Base-by-base conservation (phyloP, 2,888 invertebrate genomes). In the Xylocampa areola region DNA sequence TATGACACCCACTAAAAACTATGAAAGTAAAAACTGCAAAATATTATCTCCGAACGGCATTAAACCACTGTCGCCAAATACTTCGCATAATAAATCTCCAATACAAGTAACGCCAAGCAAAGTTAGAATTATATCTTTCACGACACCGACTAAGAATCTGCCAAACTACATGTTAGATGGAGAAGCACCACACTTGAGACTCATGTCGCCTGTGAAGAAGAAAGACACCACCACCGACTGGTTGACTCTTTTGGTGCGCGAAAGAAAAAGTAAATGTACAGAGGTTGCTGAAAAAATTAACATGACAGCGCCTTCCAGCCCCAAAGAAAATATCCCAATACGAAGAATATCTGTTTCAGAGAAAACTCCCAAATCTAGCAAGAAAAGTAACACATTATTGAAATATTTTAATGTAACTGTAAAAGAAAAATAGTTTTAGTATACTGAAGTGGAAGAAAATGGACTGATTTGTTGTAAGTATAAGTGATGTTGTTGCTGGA, bases 151-250 rank as follows among this genome's bases (percentile, higher is more conserved):
- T 0, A 93, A 94, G 11, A 96, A 97, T 82, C 85, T 97, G 59
- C 97, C 97, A 0, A 96, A 97, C 88, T 97, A 95, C 76, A 97
- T 97, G 0, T 70, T 96, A 10, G 96, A 96, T 73, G 97, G 97
- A 0, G 96, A 96, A 29, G 97, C 97, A 0, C 97, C 97, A 0
- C 97, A 97, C 83, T 82, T 97, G 45, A 89, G 95, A 30, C 92
- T 95, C 41, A 95, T 95, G 94, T 97, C 97, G 0, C 97, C 97
- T 0, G 95, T 94, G 23, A 96, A 96, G 58, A 94, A 94, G 67
- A 92, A 92, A 23, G 95, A 94, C 61, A 95, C 95, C 43, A 95
- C 96, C 64, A 93, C 96, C 0, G 96, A 97, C 83, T 97, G 97
- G 97, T 82, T 97, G 39, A 97, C 92, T 0, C 79, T 66, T 2